Base-by-base conservation (phyloP, 2,888 invertebrate genomes). In the Mamestra brassicae region DNA sequence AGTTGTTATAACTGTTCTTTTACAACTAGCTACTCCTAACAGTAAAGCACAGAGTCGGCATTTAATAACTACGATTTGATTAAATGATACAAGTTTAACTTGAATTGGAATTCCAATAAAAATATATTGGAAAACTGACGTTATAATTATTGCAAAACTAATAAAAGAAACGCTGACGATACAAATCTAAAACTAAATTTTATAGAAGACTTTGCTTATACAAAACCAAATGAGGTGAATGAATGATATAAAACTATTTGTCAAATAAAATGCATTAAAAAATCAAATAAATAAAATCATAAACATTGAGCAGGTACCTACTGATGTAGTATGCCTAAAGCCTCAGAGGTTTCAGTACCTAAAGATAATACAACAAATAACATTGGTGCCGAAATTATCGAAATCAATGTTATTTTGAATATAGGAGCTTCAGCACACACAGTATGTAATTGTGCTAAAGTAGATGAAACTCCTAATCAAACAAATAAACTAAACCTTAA, bases 401-500 rank as follows among this genome's bases (percentile, higher is more conserved):
- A 82, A 83, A 81, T 84, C 83, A 72, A 80, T 83, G 78, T 85
- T 81, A 85, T 80, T 80, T 83, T 61, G 70, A 75, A 72, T 77
- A 13, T 70, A 76, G 67, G 62, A 79, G 68, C 76, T 66, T 61
- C 71, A 50, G 60, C 67, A 74, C 17, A 81, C 45, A 76, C 74
- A 47, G 77, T 71, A 82, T 66, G 74, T 77, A 87, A 85, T 87
- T 87, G 79, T 87, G 80, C 86, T 87, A 85, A 85, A 81, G 76
- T 81, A 52, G 75, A 76, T 73, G 70, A 81, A 82, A 76, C 81
- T 85, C 78, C 79, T 79, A 82, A 81, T 84, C 65, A 80, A 83
- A 77, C 80, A 74, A 87, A 87, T 87, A 87, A 89, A 87, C 88
- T 92, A 92, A 87, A 89, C 42, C 93, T 94, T 95, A 96, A 69